These are phyloP conservation scores for Hydroisotoma schaefferi DNA, from an alignment of 2,888 invertebrate genomes.

Conservation along the genomic window DNA sequence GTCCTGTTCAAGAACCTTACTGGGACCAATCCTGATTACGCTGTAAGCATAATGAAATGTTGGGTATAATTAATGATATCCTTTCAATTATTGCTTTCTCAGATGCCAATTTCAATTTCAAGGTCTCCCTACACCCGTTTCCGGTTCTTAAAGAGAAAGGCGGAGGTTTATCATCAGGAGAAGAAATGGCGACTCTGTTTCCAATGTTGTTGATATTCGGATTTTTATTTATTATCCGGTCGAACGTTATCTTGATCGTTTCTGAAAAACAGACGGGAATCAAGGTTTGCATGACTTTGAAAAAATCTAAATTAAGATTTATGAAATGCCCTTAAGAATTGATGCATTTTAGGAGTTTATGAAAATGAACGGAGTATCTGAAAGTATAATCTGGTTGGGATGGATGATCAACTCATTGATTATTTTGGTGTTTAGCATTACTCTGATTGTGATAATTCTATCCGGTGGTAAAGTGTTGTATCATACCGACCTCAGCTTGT, in stretches of 20 bases:
- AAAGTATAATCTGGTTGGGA: slow-evolving; percentile 57
- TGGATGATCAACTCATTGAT: slow-evolving; percentile 55
- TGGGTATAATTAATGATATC: too few species aligned
- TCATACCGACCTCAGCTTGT: slow-evolving; percentile 26
- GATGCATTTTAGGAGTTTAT: slow-evolving; percentile 61
- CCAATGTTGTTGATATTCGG: slow-evolving; percentile 54
- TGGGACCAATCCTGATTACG: too few species aligned
- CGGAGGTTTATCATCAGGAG: slow-evolving; percentile 49
- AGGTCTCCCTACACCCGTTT: slow-evolving; percentile 57
- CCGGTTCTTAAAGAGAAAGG: slow-evolving; percentile 56
- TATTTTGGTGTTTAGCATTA: slow-evolving; percentile 51
- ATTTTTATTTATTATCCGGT: slow-evolving; percentile 57
- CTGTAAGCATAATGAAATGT: too few species aligned
- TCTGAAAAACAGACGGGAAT: slow-evolving; percentile 62
- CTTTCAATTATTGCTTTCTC: too few species aligned
- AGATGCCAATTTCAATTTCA: not conserved
- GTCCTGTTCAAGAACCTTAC: slow-evolving; percentile 21
- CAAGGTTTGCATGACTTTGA: slow-evolving; percentile 56
- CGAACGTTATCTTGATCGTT: slow-evolving; percentile 57
- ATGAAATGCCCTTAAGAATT: too few species aligned
- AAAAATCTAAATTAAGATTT: not conserved
- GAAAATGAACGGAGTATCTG: slow-evolving; percentile 59
- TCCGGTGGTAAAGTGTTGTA: slow-evolving; percentile 35
- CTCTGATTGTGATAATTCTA: slow-evolving; percentile 51
- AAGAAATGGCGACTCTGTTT: slow-evolving; percentile 52